Percentiles rank a stretch among this genome's conserved stretches.
These are phyloP conservation scores for Drosophila bunnanda DNA, from an alignment of 2,888 invertebrate genomes.

Conservation along the genomic window DNA sequence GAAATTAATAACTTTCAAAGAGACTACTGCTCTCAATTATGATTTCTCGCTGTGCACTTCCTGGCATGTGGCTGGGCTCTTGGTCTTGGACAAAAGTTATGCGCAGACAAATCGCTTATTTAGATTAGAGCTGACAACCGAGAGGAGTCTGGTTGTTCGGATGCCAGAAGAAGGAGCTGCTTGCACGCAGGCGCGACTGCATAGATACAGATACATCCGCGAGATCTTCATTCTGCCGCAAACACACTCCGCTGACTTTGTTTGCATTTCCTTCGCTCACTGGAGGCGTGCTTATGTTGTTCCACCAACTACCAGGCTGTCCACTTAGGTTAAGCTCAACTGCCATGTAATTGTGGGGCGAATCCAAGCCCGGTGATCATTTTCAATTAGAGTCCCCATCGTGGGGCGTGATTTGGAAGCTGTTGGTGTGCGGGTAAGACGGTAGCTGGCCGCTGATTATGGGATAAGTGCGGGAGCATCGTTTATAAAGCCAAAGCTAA, in stretches of 20 bases:
- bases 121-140: constrained; percentile 72
- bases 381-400: constrained; percentile 63
- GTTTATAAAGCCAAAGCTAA: constrained; percentile 40
- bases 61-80: constrained; percentile 25
- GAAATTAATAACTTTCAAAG: neutral
- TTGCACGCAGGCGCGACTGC: constrained; percentile 41
- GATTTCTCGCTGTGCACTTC: constrained; percentile 1
- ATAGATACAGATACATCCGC: constrained; percentile 21
- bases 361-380: constrained; percentile 54
- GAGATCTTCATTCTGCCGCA: constrained; percentile 56
- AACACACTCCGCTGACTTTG: constrained; percentile 22
- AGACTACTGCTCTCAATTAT: neutral
- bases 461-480: constrained; percentile 44
- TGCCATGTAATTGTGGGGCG: constrained; percentile 37
- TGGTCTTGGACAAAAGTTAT: constrained; percentile 58
- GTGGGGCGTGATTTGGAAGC: constrained; percentile 44
- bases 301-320: constrained; percentile 67
- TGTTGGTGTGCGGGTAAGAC: constrained; percentile 53
- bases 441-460: constrained; percentile 50
- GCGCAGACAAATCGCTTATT: constrained; percentile 75
- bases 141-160: constrained; percentile 11
- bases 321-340: constrained; percentile 61
- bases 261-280: constrained; percentile 7
- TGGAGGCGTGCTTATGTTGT: constrained; percentile 56
- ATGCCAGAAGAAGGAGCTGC: constrained; percentile 16